Evolutionary conservation across 2,113 vertebrate species (phyloP).

Genomic region (Cavia aperea): DNA sequence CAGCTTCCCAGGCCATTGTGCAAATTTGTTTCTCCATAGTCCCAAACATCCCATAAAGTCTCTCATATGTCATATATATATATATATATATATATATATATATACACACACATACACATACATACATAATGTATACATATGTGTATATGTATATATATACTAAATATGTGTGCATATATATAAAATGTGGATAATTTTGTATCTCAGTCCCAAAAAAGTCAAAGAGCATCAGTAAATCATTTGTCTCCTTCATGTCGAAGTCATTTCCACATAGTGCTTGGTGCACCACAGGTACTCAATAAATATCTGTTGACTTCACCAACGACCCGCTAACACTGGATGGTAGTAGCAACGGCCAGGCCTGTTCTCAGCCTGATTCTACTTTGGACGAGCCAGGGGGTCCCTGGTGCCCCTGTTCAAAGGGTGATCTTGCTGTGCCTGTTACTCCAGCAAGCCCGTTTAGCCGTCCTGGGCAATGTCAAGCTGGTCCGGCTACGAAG

Average conservation of each 20-base stretch:
- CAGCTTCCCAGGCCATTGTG: slow-evolving; percentile 68
- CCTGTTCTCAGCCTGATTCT: not conserved
- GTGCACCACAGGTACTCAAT: not conserved
- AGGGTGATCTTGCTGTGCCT: slow-evolving; percentile 85
- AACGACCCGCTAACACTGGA: not conserved
- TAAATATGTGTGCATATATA: not conserved
- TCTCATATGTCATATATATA: not conserved
- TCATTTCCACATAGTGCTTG: not conserved
- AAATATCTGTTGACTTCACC: not conserved
- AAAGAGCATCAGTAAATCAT: slow-evolving; percentile 29
- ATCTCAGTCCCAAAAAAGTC: slow-evolving; percentile 29
- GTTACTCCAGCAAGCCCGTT: slow-evolving; percentile 79
- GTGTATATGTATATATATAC: not conserved
- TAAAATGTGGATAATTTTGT: slow-evolving; percentile 14
- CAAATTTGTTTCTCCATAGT: slow-evolving; percentile 66
- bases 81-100: not conserved
- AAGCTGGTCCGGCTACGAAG: slow-evolving; percentile 80
- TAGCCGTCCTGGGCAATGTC: slow-evolving; percentile 81
- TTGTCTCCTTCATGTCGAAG: slow-evolving; percentile 3
- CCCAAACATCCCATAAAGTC: slow-evolving; percentile 50
- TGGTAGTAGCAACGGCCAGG: not conserved
- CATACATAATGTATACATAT: not conserved
- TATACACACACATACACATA: not conserved
- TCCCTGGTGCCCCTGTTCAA: slow-evolving; percentile 60
- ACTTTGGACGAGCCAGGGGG: not conserved